Base-by-base conservation (phyloP, 2,888 invertebrate species). In the Crepidodera aurea region DNA sequence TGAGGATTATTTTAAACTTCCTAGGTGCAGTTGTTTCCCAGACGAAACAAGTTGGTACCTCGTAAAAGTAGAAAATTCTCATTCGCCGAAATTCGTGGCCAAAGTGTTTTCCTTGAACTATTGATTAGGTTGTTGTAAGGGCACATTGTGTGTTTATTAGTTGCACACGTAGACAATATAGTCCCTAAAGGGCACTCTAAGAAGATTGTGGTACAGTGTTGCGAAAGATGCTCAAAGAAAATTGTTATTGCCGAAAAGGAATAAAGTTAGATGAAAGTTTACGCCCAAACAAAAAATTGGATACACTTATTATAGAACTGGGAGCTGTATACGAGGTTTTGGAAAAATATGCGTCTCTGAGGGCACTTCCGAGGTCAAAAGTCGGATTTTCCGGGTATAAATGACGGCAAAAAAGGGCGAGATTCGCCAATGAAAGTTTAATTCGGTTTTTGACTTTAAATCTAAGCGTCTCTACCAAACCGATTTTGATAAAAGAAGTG, bases 111-210 rank as follows among this genome's bases (percentile, higher is more conserved):
- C 55, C 64, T 62, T 55, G 57, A 64, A 64, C 60, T 66, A 66
- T 66, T 60, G 66, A 66, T 64, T 62, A 61, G 62, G 54, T 60
- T 64, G 60, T 66, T 67, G 65, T 66, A 60, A 60, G 62, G 64
- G 60, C 66, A 68, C 71, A 75, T 75, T 76, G 74, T 70, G 70
- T 70, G 72, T 73, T 70, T 73, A 72, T 72, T 72, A 69, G 69
- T 69, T 72, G 68, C 62, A 60, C 61, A 66, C 62, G 66, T 66
- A 75, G 75, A 77, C 77, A 77, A 77, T 77, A 74, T 59, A 40
- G 75, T 75, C 77, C 74, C 77, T 51, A 54, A 75, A 72, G 77
- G 69, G 71, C 76, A 74, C 76, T 78, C 71, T 71, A 67, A 65
- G 74, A 77, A 76, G 77, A 78, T 78, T 77, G 77, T 75, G 71